phyloP scores from a whole-genome alignment of 1,140 invertebrate species.

The Caerostris extrusa region DNA sequence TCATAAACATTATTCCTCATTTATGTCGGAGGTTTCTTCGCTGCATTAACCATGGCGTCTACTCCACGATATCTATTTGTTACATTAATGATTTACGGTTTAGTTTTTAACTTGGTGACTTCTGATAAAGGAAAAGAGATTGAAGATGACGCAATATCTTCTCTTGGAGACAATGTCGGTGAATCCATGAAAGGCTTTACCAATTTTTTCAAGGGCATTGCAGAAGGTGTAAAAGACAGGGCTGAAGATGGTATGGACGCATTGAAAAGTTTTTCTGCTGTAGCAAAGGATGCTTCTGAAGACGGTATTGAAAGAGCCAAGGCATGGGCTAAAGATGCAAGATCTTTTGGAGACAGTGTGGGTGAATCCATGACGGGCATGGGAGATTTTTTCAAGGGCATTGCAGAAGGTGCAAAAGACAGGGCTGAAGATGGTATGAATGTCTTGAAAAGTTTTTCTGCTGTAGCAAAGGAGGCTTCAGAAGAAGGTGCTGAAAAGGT shows the following conservation, averaged over 20 bases:
- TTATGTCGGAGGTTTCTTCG: neutral
- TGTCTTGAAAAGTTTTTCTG: neutral
- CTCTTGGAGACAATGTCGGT: neutral
- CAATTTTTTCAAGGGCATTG: slow-evolving; percentile 21
- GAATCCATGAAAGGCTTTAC: slow-evolving; percentile 36
- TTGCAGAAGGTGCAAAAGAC: slow-evolving; percentile 32
- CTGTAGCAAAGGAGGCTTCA: neutral
- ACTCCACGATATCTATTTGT: neutral
- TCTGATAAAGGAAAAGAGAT: neutral
- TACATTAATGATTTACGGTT: neutral
- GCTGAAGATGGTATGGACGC: slow-evolving; percentile 4
- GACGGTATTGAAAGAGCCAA: neutral
- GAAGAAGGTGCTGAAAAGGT: slow-evolving; percentile 11
- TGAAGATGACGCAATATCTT: neutral
- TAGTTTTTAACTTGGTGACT: neutral
- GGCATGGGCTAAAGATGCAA: slow-evolving; percentile 1
- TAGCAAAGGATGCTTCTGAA: slow-evolving; percentile 36
- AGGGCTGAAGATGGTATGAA: slow-evolving; percentile 13
- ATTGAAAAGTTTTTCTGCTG: neutral
- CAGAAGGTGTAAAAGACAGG: slow-evolving; percentile 41
- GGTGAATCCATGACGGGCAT: slow-evolving; percentile 20
- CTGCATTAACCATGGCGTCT: neutral
- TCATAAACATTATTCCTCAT: neutral
- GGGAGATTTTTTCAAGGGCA: neutral
- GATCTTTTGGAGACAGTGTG: neutral